phyloP scores from a whole-genome alignment of 2,113 vertebrate genomes.

The Mus musculus region GRCm39 chr14:91649501-91650000 shows the following conservation, averaged over 20 bases:
- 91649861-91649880: not conserved
- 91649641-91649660: not conserved
- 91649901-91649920: not conserved
- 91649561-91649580: rapidly evolving
- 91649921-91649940: not conserved
- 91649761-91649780: not conserved
- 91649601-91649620: not conserved
- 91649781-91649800: too few relatives aligned
- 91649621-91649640: not conserved
- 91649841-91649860: not conserved
- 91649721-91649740: not conserved
- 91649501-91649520: not conserved
- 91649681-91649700: not conserved
- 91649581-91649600: not conserved
- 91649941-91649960: not conserved
- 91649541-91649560: not conserved
- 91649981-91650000: not conserved
- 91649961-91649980: not conserved
- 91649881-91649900: not conserved
- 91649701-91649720: not conserved
- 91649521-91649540: not conserved
- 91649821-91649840: not conserved
- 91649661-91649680: not conserved
- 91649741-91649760: not conserved
- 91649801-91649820: not conserved